These are phyloP conservation scores for Oligia latruncula DNA, from an alignment of 2,888 invertebrate species.

Conservation along the genomic window DNA sequence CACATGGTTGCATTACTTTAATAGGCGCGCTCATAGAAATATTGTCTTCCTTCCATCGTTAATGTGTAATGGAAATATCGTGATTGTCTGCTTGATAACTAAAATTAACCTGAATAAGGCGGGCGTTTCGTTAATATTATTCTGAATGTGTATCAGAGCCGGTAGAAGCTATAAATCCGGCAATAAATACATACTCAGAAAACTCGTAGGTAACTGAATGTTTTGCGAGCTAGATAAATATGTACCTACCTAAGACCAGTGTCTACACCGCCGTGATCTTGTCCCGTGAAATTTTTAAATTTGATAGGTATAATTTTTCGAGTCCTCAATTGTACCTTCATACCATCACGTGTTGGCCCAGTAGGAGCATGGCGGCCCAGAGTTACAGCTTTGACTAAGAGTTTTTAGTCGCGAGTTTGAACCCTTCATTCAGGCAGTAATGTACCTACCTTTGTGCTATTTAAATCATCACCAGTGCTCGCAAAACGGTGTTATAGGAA, in stretches of 20 bases:
- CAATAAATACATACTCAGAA: conserved; percentile 44
- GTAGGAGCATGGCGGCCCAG: background rate
- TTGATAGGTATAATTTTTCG: background rate
- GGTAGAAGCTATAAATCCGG: conserved; percentile 39
- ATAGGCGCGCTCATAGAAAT: conserved; percentile 65
- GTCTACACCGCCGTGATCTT: background rate
- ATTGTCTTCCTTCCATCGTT: conserved; percentile 65
- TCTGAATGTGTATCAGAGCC: conserved; percentile 43
- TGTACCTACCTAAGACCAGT: background rate
- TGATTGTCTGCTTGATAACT: conserved; percentile 65
- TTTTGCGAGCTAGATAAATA: conserved; percentile 1
- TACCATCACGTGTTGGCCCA: background rate
- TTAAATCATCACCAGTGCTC: background rate
- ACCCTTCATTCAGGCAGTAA: background rate
- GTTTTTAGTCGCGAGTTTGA: background rate
- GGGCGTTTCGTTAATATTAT: conserved; percentile 42
- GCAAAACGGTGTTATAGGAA: background rate
- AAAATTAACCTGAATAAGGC: conserved; percentile 51
- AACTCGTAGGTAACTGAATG: conserved; percentile 16
- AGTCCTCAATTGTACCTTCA: background rate
- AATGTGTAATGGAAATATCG: conserved; percentile 64
- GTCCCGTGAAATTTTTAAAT: background rate
- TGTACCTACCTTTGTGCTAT: background rate
- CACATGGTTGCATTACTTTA: conserved; percentile 66
- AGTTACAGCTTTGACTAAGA: background rate